Evolutionary conservation across 2,113 vertebrate genomes (phyloP).

Genomic region (Elephas maximus): DNA sequence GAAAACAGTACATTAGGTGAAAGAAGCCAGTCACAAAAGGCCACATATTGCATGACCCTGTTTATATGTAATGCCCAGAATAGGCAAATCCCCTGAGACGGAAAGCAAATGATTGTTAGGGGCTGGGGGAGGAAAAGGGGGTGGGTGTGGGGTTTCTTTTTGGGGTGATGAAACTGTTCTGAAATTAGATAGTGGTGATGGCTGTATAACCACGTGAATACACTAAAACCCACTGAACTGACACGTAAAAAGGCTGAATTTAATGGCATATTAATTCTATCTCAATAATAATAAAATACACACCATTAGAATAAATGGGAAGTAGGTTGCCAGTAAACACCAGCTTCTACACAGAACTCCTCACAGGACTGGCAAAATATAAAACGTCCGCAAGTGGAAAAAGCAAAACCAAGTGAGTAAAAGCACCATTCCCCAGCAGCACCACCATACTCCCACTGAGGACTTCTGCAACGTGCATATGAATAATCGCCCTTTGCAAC

Average conservation of each 20-base stretch:
- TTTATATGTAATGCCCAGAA: neutral
- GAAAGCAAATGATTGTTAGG: neutral
- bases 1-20: neutral
- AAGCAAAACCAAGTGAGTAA: neutral
- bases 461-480: fast-evolving
- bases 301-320: neutral
- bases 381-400: neutral
- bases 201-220: neutral
- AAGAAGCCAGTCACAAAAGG: neutral
- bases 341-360: neutral
- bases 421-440: neutral
- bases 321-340: neutral
- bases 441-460: fast-evolving
- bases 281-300: neutral
- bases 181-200: neutral
- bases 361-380: neutral
- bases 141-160: neutral
- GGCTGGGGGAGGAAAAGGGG: neutral
- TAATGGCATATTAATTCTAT: neutral
- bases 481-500: neutral
- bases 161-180: neutral
- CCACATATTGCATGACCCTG: too few relatives aligned
- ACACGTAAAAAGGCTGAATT: neutral
- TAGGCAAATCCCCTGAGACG: neutral
- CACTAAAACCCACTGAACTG: neutral